Evolutionary conservation across 2,797 vertebrate genomes (phyloP).

Genomic region (Gallinago solitaria): DNA sequence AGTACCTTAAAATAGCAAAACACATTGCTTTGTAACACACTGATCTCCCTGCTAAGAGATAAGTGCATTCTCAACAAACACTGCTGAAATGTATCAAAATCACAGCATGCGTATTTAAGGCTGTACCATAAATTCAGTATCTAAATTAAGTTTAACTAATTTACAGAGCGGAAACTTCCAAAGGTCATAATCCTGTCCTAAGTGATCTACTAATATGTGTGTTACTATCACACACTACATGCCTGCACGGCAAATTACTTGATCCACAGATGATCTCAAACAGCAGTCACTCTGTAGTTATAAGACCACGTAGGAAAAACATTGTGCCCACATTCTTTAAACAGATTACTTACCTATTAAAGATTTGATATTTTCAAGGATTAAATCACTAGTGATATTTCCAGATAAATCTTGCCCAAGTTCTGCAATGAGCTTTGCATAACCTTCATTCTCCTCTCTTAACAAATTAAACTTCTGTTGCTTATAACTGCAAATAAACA

Average conservation of each 20-base stretch:
- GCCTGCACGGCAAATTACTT: background rate
- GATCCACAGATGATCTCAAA: background rate
- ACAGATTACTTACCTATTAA: conserved; percentile 89
- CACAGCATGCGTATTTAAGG: background rate
- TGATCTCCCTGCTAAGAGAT: background rate
- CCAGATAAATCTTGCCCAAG: conserved; percentile 96
- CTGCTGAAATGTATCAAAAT: background rate
- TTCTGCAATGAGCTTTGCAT: conserved; percentile 96
- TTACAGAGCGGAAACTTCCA: background rate
- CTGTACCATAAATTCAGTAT: background rate
- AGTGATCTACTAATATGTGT: background rate
- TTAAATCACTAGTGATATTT: conserved; percentile 92
- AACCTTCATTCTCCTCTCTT: conserved; percentile 98
- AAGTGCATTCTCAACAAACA: background rate
- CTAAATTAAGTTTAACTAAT: background rate
- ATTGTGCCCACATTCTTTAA: background rate
- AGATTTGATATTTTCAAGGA: conserved; percentile 98
- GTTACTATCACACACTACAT: rapidly evolving
- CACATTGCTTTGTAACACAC: background rate
- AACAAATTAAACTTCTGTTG: conserved; percentile 99
- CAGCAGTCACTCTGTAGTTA: background rate
- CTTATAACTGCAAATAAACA: conserved; percentile 89
- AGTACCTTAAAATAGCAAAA: background rate
- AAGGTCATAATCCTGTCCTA: background rate
- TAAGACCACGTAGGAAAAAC: background rate